Evolutionary conservation across 2,113 vertebrate species (phyloP).

Genomic region (Laterallus jamaicensis): DNA sequence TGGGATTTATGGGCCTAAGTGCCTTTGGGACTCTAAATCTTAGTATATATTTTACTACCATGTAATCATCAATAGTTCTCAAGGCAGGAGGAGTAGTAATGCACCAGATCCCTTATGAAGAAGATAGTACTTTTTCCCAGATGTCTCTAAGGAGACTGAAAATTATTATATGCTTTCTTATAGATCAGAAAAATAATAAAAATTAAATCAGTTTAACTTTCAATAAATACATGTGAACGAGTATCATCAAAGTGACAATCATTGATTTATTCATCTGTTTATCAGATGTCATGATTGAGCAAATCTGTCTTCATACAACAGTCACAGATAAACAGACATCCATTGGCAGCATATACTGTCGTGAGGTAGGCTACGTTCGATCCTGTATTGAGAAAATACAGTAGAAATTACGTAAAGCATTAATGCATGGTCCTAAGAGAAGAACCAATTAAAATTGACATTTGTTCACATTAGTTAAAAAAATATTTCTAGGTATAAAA

Average conservation of each 20-base stretch:
- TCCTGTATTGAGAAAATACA: background rate
- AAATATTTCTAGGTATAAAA: background rate
- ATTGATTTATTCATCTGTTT: background rate
- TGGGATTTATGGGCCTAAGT: background rate
- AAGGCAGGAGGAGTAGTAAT: background rate
- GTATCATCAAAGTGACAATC: background rate
- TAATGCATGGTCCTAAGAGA: background rate
- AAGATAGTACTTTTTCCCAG: background rate
- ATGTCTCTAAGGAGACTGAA: background rate
- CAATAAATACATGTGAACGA: background rate
- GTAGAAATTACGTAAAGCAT: background rate
- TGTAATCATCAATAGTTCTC: slow-evolving; percentile 15
- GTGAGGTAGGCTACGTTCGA: background rate
- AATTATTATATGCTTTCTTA: background rate
- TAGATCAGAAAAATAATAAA: background rate
- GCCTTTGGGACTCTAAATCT: background rate
- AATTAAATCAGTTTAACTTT: background rate
- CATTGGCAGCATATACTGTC: background rate
- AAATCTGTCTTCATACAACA: background rate
- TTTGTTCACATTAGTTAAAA: background rate
- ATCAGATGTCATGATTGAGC: background rate
- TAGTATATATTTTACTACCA: slow-evolving; percentile 6
- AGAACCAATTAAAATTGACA: background rate
- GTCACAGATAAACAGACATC: background rate
- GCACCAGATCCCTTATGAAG: background rate